A percentile compares a stretch with the other conserved stretches of the same genome.
These are phyloP conservation scores for Lophius piscatorius DNA, from an alignment of 2,113 vertebrate species.

Conservation along the genomic window DNA sequence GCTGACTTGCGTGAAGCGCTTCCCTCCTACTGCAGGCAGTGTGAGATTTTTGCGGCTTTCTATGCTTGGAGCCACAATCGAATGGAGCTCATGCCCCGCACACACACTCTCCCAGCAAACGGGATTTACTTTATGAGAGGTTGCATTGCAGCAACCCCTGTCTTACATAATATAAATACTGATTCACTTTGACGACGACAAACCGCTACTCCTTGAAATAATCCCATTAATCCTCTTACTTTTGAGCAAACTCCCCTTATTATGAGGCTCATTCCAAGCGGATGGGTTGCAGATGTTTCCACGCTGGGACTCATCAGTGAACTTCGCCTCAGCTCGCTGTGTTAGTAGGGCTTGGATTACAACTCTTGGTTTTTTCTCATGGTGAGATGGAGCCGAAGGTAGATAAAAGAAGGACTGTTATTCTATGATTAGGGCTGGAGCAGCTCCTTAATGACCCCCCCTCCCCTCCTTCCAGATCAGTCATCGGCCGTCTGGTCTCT, in stretches of 20 bases:
- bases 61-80: not conserved
- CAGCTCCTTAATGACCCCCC: constrained; percentile 53
- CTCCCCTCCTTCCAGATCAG: constrained; percentile 57
- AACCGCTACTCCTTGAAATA: constrained; percentile 40
- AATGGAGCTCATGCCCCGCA: constrained; percentile 5
- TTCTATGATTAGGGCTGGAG: constrained; percentile 70
- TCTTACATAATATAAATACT: constrained; percentile 46
- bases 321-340: constrained; percentile 13
- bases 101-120: constrained; percentile 11
- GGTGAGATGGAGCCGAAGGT: constrained; percentile 54
- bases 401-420: constrained; percentile 69
- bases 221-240: constrained; percentile 53
- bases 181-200: constrained; percentile 19
- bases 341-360: constrained; percentile 32
- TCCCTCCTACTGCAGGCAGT: not conserved
- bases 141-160: constrained; percentile 8
- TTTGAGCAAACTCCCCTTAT: constrained; percentile 27
- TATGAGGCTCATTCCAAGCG: constrained; percentile 31
- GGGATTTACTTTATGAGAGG: constrained; percentile 28
- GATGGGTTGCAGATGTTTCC: constrained; percentile 74
- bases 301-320: constrained; percentile 42
- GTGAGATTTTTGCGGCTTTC: constrained; percentile 18
- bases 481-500: constrained; percentile 69
- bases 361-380: constrained; percentile 48
- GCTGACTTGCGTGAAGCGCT: not conserved